Evolutionary conservation across 2,113 vertebrate species (phyloP).

Genomic region (Plestiodon gilberti): DNA sequence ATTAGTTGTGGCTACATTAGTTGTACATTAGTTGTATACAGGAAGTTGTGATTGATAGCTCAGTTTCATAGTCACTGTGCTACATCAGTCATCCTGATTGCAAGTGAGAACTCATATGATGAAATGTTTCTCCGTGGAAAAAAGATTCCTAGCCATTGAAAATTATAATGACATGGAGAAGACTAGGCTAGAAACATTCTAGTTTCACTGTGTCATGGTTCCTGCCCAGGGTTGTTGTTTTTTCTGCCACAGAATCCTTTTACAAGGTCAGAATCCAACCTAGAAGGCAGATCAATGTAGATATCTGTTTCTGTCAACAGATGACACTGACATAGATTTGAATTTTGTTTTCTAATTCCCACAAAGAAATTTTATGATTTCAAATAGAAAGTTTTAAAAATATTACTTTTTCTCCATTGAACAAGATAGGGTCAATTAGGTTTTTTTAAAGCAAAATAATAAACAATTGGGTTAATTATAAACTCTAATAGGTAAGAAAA

Average conservation of each 20-base stretch:
- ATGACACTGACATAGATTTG: not conserved
- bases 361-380: not conserved
- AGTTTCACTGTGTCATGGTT: not conserved
- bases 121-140: no score
- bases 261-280: not conserved
- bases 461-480: not conserved
- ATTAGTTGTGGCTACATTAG: no score
- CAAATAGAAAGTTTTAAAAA: not conserved
- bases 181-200: no score
- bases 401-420: not conserved
- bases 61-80: no score
- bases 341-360: not conserved
- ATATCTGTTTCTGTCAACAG: not conserved
- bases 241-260: not conserved
- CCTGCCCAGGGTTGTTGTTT: not conserved
- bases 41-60: no score
- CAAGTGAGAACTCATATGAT: no score
- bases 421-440: not conserved
- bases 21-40: no score
- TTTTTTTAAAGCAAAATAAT: not conserved
- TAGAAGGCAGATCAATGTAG: not conserved
- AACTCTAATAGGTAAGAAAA: not conserved
- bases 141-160: no score
- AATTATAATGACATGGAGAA: no score
- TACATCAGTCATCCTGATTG: no score